Base-by-base conservation (phyloP, 2,888 invertebrate species). In the Oxyteleia sp. region DNA sequence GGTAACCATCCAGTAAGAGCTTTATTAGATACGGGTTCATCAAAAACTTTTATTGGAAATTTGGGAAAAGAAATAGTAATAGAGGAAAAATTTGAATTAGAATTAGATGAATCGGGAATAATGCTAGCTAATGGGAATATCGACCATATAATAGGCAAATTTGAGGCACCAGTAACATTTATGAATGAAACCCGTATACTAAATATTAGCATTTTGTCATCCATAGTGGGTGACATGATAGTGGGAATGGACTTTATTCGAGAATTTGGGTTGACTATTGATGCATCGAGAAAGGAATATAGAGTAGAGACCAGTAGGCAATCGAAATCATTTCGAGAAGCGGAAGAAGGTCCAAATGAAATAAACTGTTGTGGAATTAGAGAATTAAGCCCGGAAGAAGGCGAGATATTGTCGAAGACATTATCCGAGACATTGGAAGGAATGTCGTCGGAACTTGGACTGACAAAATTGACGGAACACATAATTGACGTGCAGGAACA, bases 141-240 rank as follows among this genome's bases (percentile, higher is more conserved):
- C 8, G 47, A 49, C 23, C 20, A 0, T 0, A 49, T 49, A 49
- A 1, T 8, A 4, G 47, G 47, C 3, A 5, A n/a, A n/a, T 49
- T 49, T 49, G 10, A 18, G 10, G 5, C 5, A 0, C 47, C 23
- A 8, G n/a, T 49, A 1, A 23, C 1, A 3, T 49, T 49, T 23
- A 23, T 11, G 23, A 23, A 49, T 11, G 5, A 2, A 0, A 49
- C 47, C 1, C 8, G n/a, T 1, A 23, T 4, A 5, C 5, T 49
- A 11, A 13, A 23, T 10, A n/a, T 49, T 20, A 11, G n/a, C 2
- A 49, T 49, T 3, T 13, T 49, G n/a, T 23, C 47, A 5, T 23
- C 18, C 11, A 49, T 49, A 23, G 47, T 49, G 15, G 47, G 47
- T 0, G 47, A 23, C 10, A 20, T 49, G n/a, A 49, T 49, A 1